These are phyloP conservation scores for Pseudocheirus occidentalis DNA, from an alignment of 2,797 vertebrate species.

Conservation along the genomic window DNA sequence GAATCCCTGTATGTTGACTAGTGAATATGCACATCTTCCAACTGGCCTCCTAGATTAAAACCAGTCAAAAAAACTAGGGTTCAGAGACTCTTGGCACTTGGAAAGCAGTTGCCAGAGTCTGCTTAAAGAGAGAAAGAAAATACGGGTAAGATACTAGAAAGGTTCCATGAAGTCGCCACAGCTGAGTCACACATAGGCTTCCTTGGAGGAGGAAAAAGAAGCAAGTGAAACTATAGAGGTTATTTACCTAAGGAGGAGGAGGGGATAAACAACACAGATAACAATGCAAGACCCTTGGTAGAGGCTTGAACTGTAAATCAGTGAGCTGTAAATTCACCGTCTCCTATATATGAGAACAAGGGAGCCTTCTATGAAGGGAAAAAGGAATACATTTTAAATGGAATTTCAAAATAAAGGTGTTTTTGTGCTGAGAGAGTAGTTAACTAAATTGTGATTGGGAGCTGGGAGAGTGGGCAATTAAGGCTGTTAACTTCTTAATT, in stretches of 20 bases:
- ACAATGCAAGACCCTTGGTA: constrained; percentile 22
- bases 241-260: constrained; percentile 35
- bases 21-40: not conserved
- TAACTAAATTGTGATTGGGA: constrained; percentile 29
- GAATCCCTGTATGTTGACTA: constrained; percentile 9
- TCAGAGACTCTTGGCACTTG: constrained; percentile 23
- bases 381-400: constrained; percentile 53
- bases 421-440: not conserved
- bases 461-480: not conserved
- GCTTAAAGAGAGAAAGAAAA: constrained; percentile 19
- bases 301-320: constrained; percentile 58
- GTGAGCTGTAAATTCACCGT: constrained; percentile 49
- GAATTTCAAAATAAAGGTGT: constrained; percentile 18
- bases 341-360: constrained; percentile 26
- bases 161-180: not conserved
- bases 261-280: constrained; percentile 27
- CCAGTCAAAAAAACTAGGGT: constrained; percentile 12
- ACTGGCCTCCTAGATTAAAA: not conserved
- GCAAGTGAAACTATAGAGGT: constrained; percentile 38
- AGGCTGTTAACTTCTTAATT: constrained; percentile 56
- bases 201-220: not conserved
- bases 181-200: constrained; percentile 2
- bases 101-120: not conserved
- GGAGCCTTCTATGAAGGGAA: constrained; percentile 13
- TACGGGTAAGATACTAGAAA: constrained; percentile 1